These are phyloP conservation scores for Sylvietta virens DNA, from an alignment of 2,113 vertebrate genomes.

Conservation along the genomic window DNA sequence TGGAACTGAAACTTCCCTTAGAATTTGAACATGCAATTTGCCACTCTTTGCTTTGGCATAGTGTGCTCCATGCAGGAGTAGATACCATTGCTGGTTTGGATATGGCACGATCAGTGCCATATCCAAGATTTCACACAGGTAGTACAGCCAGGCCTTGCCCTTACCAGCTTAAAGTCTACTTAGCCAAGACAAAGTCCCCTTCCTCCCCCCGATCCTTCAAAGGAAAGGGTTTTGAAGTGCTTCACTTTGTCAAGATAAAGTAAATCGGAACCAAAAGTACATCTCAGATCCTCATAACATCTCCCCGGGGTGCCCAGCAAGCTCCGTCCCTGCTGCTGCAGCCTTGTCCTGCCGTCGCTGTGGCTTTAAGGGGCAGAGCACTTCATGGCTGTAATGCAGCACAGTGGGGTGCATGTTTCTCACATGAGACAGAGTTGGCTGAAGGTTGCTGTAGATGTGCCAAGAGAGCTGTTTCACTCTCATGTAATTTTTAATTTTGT, in stretches of 20 bases:
- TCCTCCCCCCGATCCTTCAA: neutral
- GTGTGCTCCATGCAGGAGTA: neutral
- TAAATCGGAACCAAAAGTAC: neutral
- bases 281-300: neutral
- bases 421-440: neutral
- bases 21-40: neutral
- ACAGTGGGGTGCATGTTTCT: neutral
- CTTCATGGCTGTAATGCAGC: neutral
- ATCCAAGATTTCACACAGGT: neutral
- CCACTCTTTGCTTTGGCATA: neutral
- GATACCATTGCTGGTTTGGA: neutral
- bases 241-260: neutral
- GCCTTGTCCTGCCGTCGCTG: neutral
- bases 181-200: neutral
- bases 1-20: slow-evolving; percentile 31
- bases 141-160: neutral
- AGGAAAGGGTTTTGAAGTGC: neutral
- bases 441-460: neutral
- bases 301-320: fast-evolving
- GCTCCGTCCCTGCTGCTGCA: neutral
- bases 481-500: neutral
- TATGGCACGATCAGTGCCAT: too few species aligned
- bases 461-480: slow-evolving; percentile 8
- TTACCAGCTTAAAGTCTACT: neutral
- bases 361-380: neutral